Base-by-base conservation (phyloP, 1,140 invertebrate genomes). In the Tetramorium simillimum region DNA sequence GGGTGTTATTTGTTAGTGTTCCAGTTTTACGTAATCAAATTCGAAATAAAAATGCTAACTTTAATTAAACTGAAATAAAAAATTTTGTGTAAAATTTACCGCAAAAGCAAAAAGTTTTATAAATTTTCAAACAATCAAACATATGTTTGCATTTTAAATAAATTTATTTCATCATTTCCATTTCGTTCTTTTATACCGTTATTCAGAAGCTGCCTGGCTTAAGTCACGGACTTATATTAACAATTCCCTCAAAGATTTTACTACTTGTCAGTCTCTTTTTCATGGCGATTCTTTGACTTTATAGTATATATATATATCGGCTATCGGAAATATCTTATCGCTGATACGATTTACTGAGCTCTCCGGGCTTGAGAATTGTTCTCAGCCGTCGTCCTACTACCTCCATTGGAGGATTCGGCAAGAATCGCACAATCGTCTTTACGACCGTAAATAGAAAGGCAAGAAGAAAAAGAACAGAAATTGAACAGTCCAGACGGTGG, bases 261-360 rank as follows among this genome's bases (percentile, higher is more conserved):
- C 10, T 18, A 10, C n/a, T 24, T 14, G n/a, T 40, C n/a, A 40
- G 24, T 18, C 9, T 60, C 40, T 43, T 46, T 60, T 62, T 28
- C 37, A 60, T 21, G 2, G 62, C 37, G 16, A 77, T 33, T 77
- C 18, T 10, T 37, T 10, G 37, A 43, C 16, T 76, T 62, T 58
- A 33, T 76, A 24, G 9, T 77, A 77, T 58, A 58, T 60, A 21
- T 37, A 33, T 56, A 65, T 43, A 46, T 7, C 1, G n/a, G 46
- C 14, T 43, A 82, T 82, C 51, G 37, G 37, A 80, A 69, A 80
- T 40, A 16, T 80, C n/a, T 80, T 80, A 49, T 78, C 76, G 18
- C 43, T 16, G n/a, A 80, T 80, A 37, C 37, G 24, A 73, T 72
- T 16, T 81, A 70, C 56, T n/a, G 37, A 72, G 7, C 65, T 43